Evolutionary conservation across 2,113 vertebrate genomes (phyloP), one percentile per base, ranked within the genome.

Genomic region (Mormoops blainvillei): DNA sequence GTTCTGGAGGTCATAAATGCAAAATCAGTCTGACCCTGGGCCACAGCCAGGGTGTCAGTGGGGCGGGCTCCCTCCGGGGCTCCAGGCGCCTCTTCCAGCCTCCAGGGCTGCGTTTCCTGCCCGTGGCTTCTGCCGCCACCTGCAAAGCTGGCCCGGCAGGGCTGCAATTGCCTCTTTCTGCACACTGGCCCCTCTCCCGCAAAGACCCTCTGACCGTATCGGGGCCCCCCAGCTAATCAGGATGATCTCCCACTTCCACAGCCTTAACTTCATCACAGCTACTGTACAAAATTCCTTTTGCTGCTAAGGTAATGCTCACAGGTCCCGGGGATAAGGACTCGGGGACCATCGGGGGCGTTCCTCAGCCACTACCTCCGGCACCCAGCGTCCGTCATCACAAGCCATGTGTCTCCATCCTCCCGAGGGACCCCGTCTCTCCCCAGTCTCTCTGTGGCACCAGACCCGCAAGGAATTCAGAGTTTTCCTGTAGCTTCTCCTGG

Each of bases 11-110:
- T 36, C 41, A 8, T 36, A 14, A 28, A 19, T 20, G 50, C 45
- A 36, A 50, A 63, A 33, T 10, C 36, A 5, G 7, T 26, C 12
- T 77, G n/a, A n/a, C 38, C 11, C 2, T 3, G 14, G 14, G 4
- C 20, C 36, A 31, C 7, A 22, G 67, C 26, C 45, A 11, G 36
- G 70, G 43, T 36, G 15, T 65, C 68, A 10, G 5, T 6, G 4
- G 14, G 24, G n/a, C 3, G 4, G 1, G 5, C 6, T 63, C 20
- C 43, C 68, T 43, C n/a, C 0, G 0, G 22, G 45, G n/a, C 15
- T 50, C 1, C 4, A 2, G 3, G n/a, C n/a, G 71, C 36, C 26
- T 26, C 6, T 20, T 6, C 13, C 10, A 15, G 70, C 20, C 12
- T 56, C 58, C 18, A 15, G n/a, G 8, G 65, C 33, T 18, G 3